These are phyloP conservation scores for Scaptomyza reducta DNA, from an alignment of 2,888 invertebrate genomes.

Conservation along the genomic window DNA sequence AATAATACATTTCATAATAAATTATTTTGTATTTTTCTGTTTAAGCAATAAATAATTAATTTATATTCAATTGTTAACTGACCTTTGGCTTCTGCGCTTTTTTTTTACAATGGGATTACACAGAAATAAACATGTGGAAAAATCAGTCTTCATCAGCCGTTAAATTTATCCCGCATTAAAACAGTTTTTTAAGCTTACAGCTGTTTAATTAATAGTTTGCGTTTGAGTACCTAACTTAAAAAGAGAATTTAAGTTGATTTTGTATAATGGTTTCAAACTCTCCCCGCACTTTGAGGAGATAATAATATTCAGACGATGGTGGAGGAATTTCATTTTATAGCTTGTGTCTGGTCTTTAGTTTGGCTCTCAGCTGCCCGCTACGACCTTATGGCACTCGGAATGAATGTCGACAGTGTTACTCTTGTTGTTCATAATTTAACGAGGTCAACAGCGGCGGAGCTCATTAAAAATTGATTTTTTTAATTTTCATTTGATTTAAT, in stretches of 20 bases:
- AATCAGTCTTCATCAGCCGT: neutral
- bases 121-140: neutral
- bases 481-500: constrained; percentile 77
- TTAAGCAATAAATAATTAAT: neutral
- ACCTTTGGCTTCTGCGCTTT: neutral
- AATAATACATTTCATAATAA: neutral
- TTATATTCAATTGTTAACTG: neutral
- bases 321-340: constrained; percentile 5
- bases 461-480: constrained; percentile 73
- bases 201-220: constrained; percentile 10
- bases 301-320: neutral
- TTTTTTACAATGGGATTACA: neutral
- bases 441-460: constrained; percentile 70
- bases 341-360: constrained; percentile 22
- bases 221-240: neutral
- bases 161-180: neutral
- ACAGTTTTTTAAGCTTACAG: neutral
- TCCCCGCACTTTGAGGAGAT: neutral
- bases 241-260: constrained; percentile 15
- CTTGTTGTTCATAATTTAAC: constrained; percentile 60
- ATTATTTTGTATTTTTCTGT: neutral
- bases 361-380: constrained; percentile 33
- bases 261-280: constrained; percentile 1
- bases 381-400: constrained; percentile 25
- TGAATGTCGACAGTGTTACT: constrained; percentile 35